Evolutionary conservation across 2,888 invertebrate genomes (phyloP).

Genomic region (Dioctria linearis): DNA sequence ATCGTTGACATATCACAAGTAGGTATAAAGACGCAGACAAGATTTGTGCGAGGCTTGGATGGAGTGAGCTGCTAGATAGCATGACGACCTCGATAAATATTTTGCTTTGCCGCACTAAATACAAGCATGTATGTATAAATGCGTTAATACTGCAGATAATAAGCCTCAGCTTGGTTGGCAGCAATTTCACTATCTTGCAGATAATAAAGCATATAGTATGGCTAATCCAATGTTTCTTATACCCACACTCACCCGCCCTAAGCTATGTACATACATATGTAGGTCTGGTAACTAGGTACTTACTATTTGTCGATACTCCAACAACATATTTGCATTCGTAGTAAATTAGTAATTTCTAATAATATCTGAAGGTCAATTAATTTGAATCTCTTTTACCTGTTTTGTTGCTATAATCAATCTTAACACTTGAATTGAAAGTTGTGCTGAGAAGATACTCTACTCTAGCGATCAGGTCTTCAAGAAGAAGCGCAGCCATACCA

Average conservation of each 20-base stretch:
- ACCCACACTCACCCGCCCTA: no score
- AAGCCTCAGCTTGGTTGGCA: no score
- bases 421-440: neutral
- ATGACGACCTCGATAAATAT: slow-evolving; percentile 57
- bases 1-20: slow-evolving; percentile 19
- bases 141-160: no score
- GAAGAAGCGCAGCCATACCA: no score
- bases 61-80: slow-evolving; percentile 37
- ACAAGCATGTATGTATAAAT: neutral
- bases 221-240: no score
- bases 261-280: no score
- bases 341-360: slow-evolving; percentile 37
- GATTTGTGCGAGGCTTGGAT: neutral
- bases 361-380: slow-evolving; percentile 46
- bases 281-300: no score
- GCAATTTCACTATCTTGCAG: no score
- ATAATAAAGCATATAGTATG: no score
- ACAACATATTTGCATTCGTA: no score
- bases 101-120: slow-evolving; percentile 55
- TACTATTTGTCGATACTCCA: no score
- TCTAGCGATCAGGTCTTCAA: neutral
- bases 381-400: slow-evolving; percentile 30
- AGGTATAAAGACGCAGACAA: slow-evolving; percentile 6
- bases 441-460: neutral
- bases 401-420: slow-evolving; percentile 8